Conservation (phyloP, 2,113 vertebrate genomes). For the Ammospiza caudacuta region DNA sequence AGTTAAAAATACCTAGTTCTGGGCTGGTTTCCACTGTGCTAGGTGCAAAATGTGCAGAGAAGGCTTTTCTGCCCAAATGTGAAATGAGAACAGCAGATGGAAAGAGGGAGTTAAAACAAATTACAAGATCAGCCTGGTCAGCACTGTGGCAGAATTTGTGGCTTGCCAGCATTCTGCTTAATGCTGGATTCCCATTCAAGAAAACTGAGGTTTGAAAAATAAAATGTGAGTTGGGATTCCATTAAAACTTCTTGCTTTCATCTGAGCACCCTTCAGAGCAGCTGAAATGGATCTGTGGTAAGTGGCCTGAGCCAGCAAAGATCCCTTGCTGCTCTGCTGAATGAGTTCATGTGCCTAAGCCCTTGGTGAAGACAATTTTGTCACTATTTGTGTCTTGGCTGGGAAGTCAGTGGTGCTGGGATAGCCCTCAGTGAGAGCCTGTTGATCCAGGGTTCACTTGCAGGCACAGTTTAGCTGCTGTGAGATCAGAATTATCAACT, state of each 20-base stretch:
- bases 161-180: background rate
- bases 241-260: background rate
- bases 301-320: background rate
- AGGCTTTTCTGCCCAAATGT: background rate
- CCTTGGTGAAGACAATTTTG: background rate
- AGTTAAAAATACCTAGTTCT: background rate
- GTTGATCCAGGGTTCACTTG: background rate
- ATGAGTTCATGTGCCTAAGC: background rate
- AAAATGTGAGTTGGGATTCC: background rate
- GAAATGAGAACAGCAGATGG: background rate
- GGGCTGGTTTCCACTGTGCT: background rate
- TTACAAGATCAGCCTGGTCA: background rate
- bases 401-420: background rate
- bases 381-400: background rate
- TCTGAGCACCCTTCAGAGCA: background rate
- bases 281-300: background rate
- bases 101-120: background rate
- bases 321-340: background rate
- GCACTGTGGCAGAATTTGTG: background rate
- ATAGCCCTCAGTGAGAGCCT: background rate
- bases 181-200: background rate
- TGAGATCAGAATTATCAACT: background rate
- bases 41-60: background rate
- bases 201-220: background rate
- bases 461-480: background rate